Percentiles rank a stretch among this genome's conserved stretches.
Evolutionary conservation across 2,888 invertebrate genomes (phyloP).

Genomic region (Diadegma fenestrale): DNA sequence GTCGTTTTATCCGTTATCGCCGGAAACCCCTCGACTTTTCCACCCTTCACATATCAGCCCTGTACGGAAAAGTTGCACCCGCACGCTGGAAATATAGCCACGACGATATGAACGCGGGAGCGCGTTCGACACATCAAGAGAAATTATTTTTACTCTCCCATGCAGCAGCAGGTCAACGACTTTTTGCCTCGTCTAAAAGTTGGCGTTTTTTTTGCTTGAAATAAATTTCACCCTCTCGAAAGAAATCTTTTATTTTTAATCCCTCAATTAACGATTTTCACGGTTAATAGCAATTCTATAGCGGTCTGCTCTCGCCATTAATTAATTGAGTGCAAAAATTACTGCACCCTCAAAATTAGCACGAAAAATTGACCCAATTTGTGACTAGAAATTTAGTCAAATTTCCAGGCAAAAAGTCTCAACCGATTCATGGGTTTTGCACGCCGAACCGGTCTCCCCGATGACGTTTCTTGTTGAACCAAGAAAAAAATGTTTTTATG

Average conservation of each 20-base stretch:
- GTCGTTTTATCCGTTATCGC: conserved; percentile 35
- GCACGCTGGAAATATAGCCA: conserved; percentile 22
- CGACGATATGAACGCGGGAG: neutral
- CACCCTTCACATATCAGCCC: conserved; percentile 17
- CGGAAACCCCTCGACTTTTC: conserved; percentile 20
- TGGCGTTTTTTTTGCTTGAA: neutral
- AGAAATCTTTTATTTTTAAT: neutral
- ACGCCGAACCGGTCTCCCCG: conserved; percentile 35
- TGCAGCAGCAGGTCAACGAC: neutral
- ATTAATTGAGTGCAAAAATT: too few relatives aligned
- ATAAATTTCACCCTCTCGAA: neutral
- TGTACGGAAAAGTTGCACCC: conserved; percentile 4
- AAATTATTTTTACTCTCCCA: conserved; percentile 16
- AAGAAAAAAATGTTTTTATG: conserved; percentile 66
- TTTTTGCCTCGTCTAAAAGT: neutral
- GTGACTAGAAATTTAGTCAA: neutral
- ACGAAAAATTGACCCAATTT: too few relatives aligned
- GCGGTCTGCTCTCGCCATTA: too few relatives aligned
- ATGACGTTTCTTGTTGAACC: conserved; percentile 70
- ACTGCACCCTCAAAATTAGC: too few relatives aligned
- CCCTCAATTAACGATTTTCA: neutral
- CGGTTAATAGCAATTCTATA: neutral
- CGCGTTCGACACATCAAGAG: conserved; percentile 5
- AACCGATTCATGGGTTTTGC: conserved; percentile 26
- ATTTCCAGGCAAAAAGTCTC: neutral